phyloP scores from a whole-genome alignment of 2,113 vertebrate genomes.

The Uria lomvia region DNA sequence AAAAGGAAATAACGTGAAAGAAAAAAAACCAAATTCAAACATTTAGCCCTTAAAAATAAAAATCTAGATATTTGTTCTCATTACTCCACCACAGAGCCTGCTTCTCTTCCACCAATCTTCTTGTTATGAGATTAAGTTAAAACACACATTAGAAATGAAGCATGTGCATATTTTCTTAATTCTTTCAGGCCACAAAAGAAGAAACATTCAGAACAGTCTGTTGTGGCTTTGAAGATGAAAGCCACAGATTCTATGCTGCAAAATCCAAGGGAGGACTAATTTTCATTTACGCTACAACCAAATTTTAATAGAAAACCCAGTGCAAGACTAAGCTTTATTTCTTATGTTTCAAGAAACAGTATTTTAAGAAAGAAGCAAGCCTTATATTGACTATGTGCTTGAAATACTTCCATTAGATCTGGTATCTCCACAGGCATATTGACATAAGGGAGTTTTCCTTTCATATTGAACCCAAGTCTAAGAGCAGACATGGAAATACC shows the following conservation, averaged over 20 bases:
- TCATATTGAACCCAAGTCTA: background rate
- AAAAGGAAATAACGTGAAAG: background rate
- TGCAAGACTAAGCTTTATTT: background rate
- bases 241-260: background rate
- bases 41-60: background rate
- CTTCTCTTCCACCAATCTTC: background rate
- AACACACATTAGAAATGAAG: constrained; percentile 11
- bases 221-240: constrained; percentile 1
- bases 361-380: background rate
- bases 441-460: background rate
- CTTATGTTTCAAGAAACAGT: background rate
- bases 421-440: background rate
- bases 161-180: background rate
- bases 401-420: background rate
- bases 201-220: background rate
- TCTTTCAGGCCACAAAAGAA: background rate
- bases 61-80: background rate
- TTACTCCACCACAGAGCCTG: background rate
- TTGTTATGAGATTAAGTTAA: background rate
- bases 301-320: background rate
- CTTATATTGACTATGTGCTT: background rate
- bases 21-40: background rate
- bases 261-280: background rate
- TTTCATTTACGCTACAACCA: background rate
- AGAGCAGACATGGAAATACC: background rate